Evolutionary conservation across 1,140 invertebrate genomes (phyloP), one percentile per base, ranked within the genome.

Genomic region (Venturia canescens): DNA sequence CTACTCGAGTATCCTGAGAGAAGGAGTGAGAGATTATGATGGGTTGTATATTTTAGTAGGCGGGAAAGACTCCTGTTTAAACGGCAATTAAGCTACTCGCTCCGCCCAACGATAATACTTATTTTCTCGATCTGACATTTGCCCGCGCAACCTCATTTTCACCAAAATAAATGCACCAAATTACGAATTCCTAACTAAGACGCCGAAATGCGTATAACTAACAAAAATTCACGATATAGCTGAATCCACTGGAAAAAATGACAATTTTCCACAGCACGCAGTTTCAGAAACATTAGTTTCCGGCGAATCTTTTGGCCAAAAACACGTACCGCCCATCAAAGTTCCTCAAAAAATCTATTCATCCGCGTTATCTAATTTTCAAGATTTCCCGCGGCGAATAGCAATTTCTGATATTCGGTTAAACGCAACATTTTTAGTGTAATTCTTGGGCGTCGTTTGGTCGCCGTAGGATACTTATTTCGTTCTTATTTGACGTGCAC

Each of bases 21-120:
- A 48, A 71, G 69, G 15, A 66, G 23, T 15, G 66, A 69, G 29
- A 69, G n/a, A 90, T 90, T 90, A 89, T 89, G 89, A 89, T 88
- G 88, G 88, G 86, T 87, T 89, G n/a, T n/a, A 88, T 90, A 87
- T 89, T 89, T 88, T 88, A 86, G 89, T 91, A 88, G 90, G 90
- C 90, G 90, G 88, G 87, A 85, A 88, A 83, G 87, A 90, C 90
- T 91, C 87, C 90, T 85, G 90, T 91, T 91, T 91, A 90, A 90
- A 84, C 85, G 88, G 89, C 90, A 91, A 91, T 91, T 91, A 91
- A 88, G 89, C 79, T 21, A 27, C 82, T 85, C 79, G 85, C 90
- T 86, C 89, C 90, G 90, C 90, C 90, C 86, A n/a, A 87, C 87
- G 83, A 85, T 90, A 88, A 89, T 88, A 88, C 87, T 90, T 29